These are phyloP conservation scores for Protobothrops mucrosquamatus DNA, from an alignment of 2,113 vertebrate genomes.

Conservation along the genomic window DNA sequence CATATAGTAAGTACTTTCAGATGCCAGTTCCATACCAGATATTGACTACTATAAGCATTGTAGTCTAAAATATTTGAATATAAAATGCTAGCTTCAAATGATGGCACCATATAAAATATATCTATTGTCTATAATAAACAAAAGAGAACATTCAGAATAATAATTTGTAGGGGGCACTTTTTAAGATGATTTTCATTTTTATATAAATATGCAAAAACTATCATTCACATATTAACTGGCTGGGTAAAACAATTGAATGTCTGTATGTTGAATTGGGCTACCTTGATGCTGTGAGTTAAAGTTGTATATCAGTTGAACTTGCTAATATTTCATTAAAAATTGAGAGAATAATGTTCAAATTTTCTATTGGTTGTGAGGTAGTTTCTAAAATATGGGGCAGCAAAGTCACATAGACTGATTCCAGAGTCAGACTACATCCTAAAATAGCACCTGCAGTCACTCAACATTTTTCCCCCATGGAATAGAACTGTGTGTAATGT, in stretches of 20 bases:
- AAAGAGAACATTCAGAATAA: neutral
- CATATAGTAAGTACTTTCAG: neutral
- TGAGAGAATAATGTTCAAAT: neutral
- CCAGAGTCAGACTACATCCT: neutral
- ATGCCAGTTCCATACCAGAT: neutral
- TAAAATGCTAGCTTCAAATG: neutral
- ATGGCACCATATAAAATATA: neutral
- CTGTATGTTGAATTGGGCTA: neutral
- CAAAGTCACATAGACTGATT: neutral
- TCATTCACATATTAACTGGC: neutral
- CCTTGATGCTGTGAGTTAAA: conserved; percentile 10
- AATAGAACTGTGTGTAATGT: neutral
- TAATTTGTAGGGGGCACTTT: neutral
- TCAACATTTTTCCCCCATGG: neutral
- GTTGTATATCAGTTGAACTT: neutral
- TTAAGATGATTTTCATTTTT: neutral
- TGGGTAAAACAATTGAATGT: neutral
- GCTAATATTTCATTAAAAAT: conserved; percentile 8
- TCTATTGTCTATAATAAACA: neutral
- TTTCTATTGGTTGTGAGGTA: neutral
- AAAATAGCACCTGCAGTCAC: neutral
- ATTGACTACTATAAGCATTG: neutral
- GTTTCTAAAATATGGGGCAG: neutral
- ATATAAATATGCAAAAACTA: neutral
- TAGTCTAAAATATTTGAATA: neutral